Conservation (phyloP, 2,113 vertebrate species). For the Ancistrus triradiatus region DNA sequence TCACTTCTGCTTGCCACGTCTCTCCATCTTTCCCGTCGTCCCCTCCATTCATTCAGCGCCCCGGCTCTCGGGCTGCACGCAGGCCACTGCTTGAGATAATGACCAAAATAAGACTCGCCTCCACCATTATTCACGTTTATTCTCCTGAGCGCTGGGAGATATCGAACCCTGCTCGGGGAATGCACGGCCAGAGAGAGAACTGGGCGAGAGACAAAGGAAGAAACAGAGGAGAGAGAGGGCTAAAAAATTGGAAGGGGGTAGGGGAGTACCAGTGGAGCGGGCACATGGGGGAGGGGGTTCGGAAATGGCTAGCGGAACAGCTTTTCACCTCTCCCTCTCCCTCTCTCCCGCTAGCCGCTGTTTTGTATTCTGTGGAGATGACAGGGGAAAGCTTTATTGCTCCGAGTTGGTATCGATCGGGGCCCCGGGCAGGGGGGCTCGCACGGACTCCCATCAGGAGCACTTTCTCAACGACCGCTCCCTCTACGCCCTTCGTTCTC, state of each 20-base stretch:
- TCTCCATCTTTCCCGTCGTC: constrained; percentile 11
- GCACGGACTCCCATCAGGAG: constrained; percentile 64
- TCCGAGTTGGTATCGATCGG: constrained; percentile 81
- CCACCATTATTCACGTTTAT: constrained; percentile 62
- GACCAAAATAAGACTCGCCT: constrained; percentile 51
- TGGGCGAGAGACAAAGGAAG: constrained; percentile 38
- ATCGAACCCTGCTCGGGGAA: constrained; percentile 41
- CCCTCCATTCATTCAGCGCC: background rate
- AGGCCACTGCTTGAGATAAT: constrained; percentile 42
- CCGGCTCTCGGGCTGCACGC: constrained; percentile 23
- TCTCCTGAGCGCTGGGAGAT: constrained; percentile 50
- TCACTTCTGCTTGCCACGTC: constrained; percentile 23
- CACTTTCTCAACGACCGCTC: constrained; percentile 70
- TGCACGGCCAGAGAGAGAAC: constrained; percentile 43
- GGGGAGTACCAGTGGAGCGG: constrained; percentile 35
- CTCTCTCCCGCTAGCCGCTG: constrained; percentile 57
- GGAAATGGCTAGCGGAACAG: constrained; percentile 80
- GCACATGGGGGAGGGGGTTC: constrained; percentile 56
- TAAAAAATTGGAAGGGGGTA: constrained; percentile 50
- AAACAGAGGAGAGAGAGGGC: constrained; percentile 35
- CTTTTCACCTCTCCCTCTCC: constrained; percentile 74
- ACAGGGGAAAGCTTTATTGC: constrained; percentile 82
- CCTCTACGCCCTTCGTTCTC: constrained; percentile 37
- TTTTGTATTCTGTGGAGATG: constrained; percentile 81
- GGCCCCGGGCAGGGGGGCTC: constrained; percentile 67